Evolutionary conservation across 2,888 invertebrate species (phyloP).

Genomic region (Cephus pygmeus): DNA sequence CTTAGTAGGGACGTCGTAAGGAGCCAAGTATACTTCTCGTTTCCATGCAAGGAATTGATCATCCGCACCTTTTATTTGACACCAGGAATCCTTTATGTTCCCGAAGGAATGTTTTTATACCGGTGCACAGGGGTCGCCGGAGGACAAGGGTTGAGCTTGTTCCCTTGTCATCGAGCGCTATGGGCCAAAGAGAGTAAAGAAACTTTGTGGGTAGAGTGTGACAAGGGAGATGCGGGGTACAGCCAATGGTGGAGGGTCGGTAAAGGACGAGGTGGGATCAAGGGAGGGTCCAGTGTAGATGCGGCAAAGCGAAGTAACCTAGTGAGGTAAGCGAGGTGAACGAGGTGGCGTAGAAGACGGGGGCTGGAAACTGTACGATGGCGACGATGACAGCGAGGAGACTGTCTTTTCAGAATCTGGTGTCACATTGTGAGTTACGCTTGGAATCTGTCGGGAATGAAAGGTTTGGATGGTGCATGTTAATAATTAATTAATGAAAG

Average conservation of each 20-base stretch:
- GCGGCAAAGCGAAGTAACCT: neutral
- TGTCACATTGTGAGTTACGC: neutral
- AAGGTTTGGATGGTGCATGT: neutral
- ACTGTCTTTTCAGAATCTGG: neutral
- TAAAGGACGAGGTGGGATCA: neutral
- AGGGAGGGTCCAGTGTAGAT: no score
- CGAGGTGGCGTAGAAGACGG: neutral
- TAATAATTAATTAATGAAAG: neutral
- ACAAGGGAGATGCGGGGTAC: neutral
- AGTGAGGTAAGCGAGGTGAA: neutral
- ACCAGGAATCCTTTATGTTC: conserved; percentile 21
- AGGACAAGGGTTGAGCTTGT: conserved; percentile 7
- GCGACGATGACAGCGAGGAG: neutral
- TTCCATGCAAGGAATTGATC: conserved; percentile 23
- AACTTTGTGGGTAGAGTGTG: neutral
- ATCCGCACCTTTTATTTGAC: conserved; percentile 25
- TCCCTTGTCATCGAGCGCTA: conserved; percentile 2
- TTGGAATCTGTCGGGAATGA: neutral
- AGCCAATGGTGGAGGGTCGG: neutral
- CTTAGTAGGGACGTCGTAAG: neutral
- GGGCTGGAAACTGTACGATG: neutral
- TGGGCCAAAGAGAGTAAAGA: neutral
- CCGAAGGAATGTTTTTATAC: conserved; percentile 21
- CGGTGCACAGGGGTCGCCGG: conserved; percentile 1
- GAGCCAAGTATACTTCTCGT: conserved; percentile 5